phyloP scores from a whole-genome alignment of 2,113 vertebrate species.

The Poeciliopsis turrubarensis region DNA sequence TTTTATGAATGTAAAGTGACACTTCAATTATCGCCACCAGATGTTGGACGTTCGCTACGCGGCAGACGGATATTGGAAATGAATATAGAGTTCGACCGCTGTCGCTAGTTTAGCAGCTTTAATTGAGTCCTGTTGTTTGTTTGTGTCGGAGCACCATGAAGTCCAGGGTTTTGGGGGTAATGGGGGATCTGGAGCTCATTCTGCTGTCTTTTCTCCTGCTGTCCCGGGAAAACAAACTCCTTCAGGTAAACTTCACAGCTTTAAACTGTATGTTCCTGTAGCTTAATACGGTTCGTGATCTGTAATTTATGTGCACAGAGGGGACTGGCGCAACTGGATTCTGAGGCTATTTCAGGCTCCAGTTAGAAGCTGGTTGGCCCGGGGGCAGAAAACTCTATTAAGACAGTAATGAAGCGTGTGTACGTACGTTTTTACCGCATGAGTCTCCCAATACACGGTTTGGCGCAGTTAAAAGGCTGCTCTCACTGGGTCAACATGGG shows the following conservation, averaged over 20 bases:
- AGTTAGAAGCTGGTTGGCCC: conserved; percentile 10
- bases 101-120: conserved; percentile 36
- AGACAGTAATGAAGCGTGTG: conserved; percentile 31
- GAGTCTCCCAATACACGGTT: neutral
- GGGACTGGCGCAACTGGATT: conserved; percentile 22
- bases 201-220: conserved; percentile 61
- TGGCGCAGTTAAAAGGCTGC: neutral
- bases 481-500: neutral
- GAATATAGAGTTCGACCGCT: conserved; percentile 57
- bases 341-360: conserved; percentile 70
- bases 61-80: conserved; percentile 45
- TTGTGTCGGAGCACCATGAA: conserved; percentile 22
- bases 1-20: conserved; percentile 24
- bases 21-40: neutral
- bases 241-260: conserved; percentile 60
- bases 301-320: conserved; percentile 38
- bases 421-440: neutral
- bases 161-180: conserved; percentile 36
- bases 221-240: conserved; percentile 41
- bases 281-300: conserved; percentile 11
- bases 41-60: neutral
- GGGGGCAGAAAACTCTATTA: neutral
- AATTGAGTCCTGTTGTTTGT: conserved; percentile 2
- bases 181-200: conserved; percentile 40
- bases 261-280: conserved; percentile 1